A percentile compares a stretch with the other conserved stretches of the same genome.
phyloP scores from a whole-genome alignment of 2,113 vertebrate genomes.

The Spilogale gracilis region DNA sequence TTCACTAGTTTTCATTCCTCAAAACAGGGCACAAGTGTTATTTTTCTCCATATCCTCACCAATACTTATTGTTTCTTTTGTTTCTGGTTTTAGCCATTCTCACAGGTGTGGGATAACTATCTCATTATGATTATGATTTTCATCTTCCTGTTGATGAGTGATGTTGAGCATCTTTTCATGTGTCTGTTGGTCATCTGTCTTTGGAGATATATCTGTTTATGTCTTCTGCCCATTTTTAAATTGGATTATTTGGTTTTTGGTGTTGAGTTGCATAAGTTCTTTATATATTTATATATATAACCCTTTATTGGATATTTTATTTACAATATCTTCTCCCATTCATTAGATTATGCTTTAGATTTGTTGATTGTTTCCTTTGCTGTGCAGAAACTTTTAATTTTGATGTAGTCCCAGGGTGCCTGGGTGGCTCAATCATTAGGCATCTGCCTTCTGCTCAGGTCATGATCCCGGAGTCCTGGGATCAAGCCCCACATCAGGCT shows the following conservation, averaged over 20 bases:
- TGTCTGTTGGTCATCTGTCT: not conserved
- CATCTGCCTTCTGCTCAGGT: too few relatives aligned
- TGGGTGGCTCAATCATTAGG: too few relatives aligned
- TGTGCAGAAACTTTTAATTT: not conserved
- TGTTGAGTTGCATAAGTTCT: not conserved
- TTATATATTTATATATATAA: not conserved
- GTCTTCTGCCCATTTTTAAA: not conserved
- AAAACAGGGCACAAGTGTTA: not conserved
- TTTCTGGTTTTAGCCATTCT: not conserved
- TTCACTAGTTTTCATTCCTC: not conserved
- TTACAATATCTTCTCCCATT: not conserved
- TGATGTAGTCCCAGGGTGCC: not conserved
- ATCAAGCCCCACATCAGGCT: too few relatives aligned
- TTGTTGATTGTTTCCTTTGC: not conserved
- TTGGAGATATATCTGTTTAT: not conserved
- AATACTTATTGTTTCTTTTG: not conserved
- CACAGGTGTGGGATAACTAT: not conserved
- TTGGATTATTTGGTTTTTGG: not conserved
- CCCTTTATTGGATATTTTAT: not conserved
- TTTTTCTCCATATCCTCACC: not conserved
- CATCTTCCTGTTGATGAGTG: not conserved
- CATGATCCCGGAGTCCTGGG: too few relatives aligned
- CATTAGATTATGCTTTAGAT: not conserved
- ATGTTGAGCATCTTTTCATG: not conserved
- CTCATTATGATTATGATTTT: not conserved